These are phyloP conservation scores for Eupithecia dodoneata DNA, from an alignment of 2,888 invertebrate genomes.

Conservation along the genomic window DNA sequence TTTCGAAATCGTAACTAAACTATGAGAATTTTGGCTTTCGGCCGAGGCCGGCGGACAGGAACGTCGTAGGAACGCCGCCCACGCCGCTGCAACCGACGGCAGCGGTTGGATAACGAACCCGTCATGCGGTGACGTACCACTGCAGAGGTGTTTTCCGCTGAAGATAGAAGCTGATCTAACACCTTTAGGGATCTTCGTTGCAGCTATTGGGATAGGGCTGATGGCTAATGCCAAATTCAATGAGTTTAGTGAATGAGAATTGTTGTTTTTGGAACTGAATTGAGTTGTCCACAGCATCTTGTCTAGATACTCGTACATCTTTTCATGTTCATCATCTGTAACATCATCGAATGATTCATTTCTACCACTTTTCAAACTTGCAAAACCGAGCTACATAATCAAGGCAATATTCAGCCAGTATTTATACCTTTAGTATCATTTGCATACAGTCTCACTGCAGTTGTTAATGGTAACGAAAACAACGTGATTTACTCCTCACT, in stretches of 20 bases:
- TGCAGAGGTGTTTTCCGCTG: conserved; percentile 84
- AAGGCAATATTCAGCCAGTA: not conserved
- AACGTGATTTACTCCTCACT: conserved; percentile 20
- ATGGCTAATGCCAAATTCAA: conserved; percentile 34
- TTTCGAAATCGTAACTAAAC: conserved; percentile 85
- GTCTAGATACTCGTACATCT: not conserved
- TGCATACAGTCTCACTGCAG: not conserved
- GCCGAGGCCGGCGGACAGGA: conserved; percentile 73
- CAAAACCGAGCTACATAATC: not conserved
- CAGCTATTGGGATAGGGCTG: conserved; percentile 53
- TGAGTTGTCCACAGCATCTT: not conserved
- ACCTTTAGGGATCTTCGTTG: conserved; percentile 43
- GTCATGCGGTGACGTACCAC: conserved; percentile 72
- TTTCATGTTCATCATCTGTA: not conserved
- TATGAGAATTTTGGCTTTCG: conserved; percentile 79
- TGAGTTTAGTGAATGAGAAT: conserved; percentile 10
- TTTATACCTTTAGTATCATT: not conserved
- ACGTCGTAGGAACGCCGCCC: conserved; percentile 66
- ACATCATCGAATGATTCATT: not conserved
- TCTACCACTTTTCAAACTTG: not conserved
- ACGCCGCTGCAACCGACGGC: conserved; percentile 62
- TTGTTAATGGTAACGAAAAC: conserved; percentile 12
- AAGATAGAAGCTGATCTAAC: conserved; percentile 77
- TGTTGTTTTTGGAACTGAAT: conserved; percentile 13
- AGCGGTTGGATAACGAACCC: conserved; percentile 74